Evolutionary conservation across 1,140 invertebrate species (phyloP), one percentile per base, ranked within the genome.

Genomic region (Drosophila lacteicornis): DNA sequence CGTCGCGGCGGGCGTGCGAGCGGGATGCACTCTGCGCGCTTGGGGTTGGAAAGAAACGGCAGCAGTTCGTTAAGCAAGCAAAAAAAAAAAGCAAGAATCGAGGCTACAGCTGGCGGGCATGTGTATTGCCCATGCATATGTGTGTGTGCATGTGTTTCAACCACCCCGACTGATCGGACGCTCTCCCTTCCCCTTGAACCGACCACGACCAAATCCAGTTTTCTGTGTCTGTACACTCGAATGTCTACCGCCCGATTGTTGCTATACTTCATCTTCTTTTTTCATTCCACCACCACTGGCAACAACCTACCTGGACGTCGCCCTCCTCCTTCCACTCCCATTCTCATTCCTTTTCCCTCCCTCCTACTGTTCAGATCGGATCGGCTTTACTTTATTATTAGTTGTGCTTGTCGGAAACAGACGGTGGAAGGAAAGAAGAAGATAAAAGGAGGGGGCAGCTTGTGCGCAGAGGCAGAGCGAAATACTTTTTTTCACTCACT

Each of bases 231-330:
- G 62, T 88, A 87, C 68, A 87, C 83, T 82, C 57, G 70, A 86
- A 87, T 86, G 75, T 85, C 66, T 69, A 65, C 66, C 79, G 68
- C 56, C 68, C 67, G 60, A 47, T 76, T 62, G 80, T 81, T 87
- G 76, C 80, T 83, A 87, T 88, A 87, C 83, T 87, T 88, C 84
- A 87, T 88, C 84, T 88, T 88, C 80, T 87, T 87, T 86, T 87
- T 87, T 87, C 71, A 60, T 69, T 80, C 78, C 80, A 79, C 83
- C 83, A 79, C 83, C 79, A 80, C 75, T 51, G 60, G 57, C 61
- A 78, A 45, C 77, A 66, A 19, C 13, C 69, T 74, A 59, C 77
- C 66, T 75, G 51, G 47, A 38, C 46, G 30, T 27, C 57, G 45
- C n/a, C 56, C 56, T 50, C 22, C 58, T 42, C 22, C 40, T 53